These are phyloP conservation scores for Ophioderma brevispina DNA, from an alignment of 35 echinoderm and acorn worm genomes.

Conservation along the genomic window DNA sequence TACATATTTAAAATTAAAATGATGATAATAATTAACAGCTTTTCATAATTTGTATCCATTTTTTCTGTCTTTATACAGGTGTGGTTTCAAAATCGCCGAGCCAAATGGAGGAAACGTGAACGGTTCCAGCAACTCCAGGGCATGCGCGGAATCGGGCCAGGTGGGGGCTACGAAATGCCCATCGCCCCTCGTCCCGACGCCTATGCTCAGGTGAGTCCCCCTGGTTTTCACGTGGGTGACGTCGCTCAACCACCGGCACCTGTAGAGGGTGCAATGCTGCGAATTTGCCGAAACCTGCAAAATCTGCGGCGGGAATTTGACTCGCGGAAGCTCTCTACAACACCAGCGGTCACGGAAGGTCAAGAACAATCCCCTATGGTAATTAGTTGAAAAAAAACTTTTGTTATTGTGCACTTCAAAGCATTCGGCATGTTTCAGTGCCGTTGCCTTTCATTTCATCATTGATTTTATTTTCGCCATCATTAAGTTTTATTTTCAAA, in stretches of 20 bases:
- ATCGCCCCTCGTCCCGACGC: slow-evolving; percentile 84
- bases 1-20: too few species aligned
- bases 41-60: too few species aligned
- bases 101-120: slow-evolving; percentile 94
- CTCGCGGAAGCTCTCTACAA: slow-evolving; percentile 62
- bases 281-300: slow-evolving; percentile 94
- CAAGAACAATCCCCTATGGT: slow-evolving; percentile 62
- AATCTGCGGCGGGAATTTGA: slow-evolving; percentile 91
- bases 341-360: slow-evolving; percentile 36
- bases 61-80: slow-evolving; percentile 51
- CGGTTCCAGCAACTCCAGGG: slow-evolving; percentile 87
- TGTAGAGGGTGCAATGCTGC: slow-evolving; percentile 94
- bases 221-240: slow-evolving; percentile 91
- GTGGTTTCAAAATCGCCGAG: slow-evolving; percentile 95
- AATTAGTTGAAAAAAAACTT: slow-evolving; percentile 27
- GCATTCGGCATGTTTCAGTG: not conserved
- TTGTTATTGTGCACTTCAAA: slow-evolving; percentile 11
- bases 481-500: not conserved
- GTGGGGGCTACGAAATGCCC: slow-evolving; percentile 92
- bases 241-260: slow-evolving; percentile 79
- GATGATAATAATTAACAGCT: not conserved
- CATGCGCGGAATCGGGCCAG: slow-evolving; percentile 74
- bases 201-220: slow-evolving; percentile 91
- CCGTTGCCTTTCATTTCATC: not conserved
- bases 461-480: not conserved